Evolutionary conservation across 1,140 invertebrate genomes (phyloP).

Genomic region (Nasonia giraulti): DNA sequence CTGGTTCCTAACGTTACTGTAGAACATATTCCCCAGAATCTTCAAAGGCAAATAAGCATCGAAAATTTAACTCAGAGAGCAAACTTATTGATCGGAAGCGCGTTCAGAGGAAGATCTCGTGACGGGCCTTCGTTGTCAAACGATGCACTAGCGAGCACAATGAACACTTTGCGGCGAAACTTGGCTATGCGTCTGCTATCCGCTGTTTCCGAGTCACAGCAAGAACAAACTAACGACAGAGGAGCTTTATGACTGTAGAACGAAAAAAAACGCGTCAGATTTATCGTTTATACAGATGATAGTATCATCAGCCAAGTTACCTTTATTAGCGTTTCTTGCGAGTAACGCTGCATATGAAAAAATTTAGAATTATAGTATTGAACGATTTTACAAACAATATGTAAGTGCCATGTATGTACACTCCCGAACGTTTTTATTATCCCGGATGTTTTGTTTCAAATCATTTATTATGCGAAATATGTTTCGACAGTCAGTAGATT

Average conservation of each 20-base stretch:
- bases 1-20: not conserved
- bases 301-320: conserved; percentile 1
- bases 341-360: not conserved
- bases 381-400: conserved; percentile 2
- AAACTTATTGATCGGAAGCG: not conserved
- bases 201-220: not conserved
- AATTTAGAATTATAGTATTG: not conserved
- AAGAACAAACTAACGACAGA: conserved; percentile 30
- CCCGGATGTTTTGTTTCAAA: not conserved
- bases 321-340: conserved; percentile 18
- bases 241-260: conserved; percentile 2
- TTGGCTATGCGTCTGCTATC: conserved; percentile 37
- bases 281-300: not conserved
- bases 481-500: too few species aligned
- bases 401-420: conserved; percentile 7
- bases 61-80: conserved; percentile 3
- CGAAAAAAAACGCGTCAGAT: not conserved
- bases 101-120: not conserved
- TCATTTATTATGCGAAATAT: not conserved
- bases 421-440: not conserved
- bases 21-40: conserved; percentile 20
- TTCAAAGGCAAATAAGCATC: conserved; percentile 11
- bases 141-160: not conserved
- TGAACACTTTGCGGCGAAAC: conserved; percentile 19
- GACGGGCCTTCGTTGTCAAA: not conserved